Conservation (phyloP, 2,113 vertebrate genomes). For the Puntigrus tetrazona region DNA sequence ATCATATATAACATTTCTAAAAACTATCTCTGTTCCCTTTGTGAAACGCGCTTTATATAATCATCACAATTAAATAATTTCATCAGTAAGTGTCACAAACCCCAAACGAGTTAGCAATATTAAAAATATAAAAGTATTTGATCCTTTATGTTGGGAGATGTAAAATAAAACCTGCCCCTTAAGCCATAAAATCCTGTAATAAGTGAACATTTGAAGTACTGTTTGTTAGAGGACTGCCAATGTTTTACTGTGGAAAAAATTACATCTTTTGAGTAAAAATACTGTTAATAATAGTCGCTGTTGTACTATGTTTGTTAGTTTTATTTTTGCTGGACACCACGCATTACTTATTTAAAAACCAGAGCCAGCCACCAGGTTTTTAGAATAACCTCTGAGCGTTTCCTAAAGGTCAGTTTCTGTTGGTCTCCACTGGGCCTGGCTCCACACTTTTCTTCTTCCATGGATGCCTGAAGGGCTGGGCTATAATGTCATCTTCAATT, state of each 20-base stretch:
- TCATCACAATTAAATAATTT: background rate
- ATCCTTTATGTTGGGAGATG: too few species aligned
- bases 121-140: background rate
- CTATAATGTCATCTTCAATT: background rate
- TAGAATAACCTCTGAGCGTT: background rate
- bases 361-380: background rate
- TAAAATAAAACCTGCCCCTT: background rate
- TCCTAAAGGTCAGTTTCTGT: conserved; percentile 17
- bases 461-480: background rate
- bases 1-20: background rate
- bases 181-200: background rate
- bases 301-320: background rate
- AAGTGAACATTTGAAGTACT: background rate
- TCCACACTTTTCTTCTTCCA: background rate
- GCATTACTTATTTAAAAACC: background rate
- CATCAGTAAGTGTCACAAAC: background rate
- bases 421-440: background rate
- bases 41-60: background rate
- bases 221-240: background rate
- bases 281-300: too few species aligned
- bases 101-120: background rate
- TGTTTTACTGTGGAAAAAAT: background rate
- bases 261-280: background rate
- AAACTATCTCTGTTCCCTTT: background rate
- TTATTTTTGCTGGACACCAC: background rate